phyloP scores from a whole-genome alignment of 2,888 invertebrate species.

The Drosophila algonquin region DNA sequence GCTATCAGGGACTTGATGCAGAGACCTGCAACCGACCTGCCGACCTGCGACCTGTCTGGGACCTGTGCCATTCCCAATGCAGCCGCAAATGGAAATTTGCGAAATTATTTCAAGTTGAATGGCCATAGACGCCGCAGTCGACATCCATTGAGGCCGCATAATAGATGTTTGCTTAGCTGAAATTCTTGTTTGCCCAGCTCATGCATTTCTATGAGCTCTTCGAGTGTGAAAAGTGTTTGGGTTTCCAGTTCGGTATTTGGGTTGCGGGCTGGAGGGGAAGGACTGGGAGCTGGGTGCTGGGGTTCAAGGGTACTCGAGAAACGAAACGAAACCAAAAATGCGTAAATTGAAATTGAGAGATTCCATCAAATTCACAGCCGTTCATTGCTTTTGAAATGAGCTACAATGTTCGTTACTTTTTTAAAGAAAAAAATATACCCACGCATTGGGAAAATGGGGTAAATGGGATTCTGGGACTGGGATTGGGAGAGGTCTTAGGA shows the following conservation, averaged over 20 bases:
- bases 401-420: slow-evolving; percentile 79
- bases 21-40: slow-evolving; percentile 1
- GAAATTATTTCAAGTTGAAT: slow-evolving; percentile 67
- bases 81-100: slow-evolving; percentile 57
- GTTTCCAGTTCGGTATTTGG: slow-evolving; percentile 3
- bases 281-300: neutral
- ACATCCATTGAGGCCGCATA: slow-evolving; percentile 47
- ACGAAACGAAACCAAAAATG: slow-evolving; percentile 54
- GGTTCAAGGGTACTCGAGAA: slow-evolving; percentile 43
- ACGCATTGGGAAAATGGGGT: neutral
- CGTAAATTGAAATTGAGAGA: slow-evolving; percentile 64
- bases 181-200: slow-evolving; percentile 53
- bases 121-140: slow-evolving; percentile 52
- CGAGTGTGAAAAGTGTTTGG: slow-evolving; percentile 38
- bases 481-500: neutral
- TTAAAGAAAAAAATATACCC: slow-evolving; percentile 10
- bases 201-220: slow-evolving; percentile 44
- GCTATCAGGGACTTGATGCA: slow-evolving; percentile 5
- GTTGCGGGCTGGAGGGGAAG: neutral
- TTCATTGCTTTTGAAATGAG: slow-evolving; percentile 83
- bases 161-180: slow-evolving; percentile 66
- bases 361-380: slow-evolving; percentile 82
- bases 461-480: neutral
- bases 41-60: neutral
- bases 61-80: slow-evolving; percentile 36